Base-by-base conservation (phyloP, 1,140 invertebrate species). In the Drosophila rhopaloa region DNA sequence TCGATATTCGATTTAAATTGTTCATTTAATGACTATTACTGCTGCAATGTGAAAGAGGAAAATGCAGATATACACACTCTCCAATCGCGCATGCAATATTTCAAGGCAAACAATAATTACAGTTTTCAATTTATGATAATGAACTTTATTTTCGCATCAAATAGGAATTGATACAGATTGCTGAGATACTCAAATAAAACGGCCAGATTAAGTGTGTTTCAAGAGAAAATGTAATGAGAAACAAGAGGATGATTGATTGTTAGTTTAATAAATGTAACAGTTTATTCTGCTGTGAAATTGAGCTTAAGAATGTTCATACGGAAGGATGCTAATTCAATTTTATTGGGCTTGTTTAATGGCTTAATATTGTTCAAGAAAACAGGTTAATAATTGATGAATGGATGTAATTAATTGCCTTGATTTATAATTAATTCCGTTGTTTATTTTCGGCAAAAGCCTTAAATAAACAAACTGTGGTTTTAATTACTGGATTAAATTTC, bases 1-100 rank as follows among this genome's bases (percentile, higher is more conserved):
- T 76, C 73, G 73, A 76, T 76, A 76, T 59, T 76, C 73, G 61
- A 76, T 76, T 76, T 68, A 76, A 76, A 59, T 68, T 76, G 72
- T 58, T 76, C 61, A 37, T 59, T 75, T 76, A 58, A 72, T 72
- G 44, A 57, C 29, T 71, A 57, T 70, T 43, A 71, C 44, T 19
- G 50, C 43, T 41, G 67, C 50, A 44, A 63, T 54, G 10, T 27
- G 38, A 19, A 6, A 24, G 48, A 10, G 14, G 14, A 60, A 29
- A 50, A 2, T 50, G 32, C 48, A 32, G 27, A 35, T 14, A 13
- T 53, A 16, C 16, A 53, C 32, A 46, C 24, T 44, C n/a, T 38
- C 14, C 32, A 35, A n/a, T 62, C 37, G 43, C 32, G 57, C 38
- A 27, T 53, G 55, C n/a, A 24, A 48, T 71, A 58, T 41, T 58